Evolutionary conservation across 2,888 invertebrate species (phyloP).

Genomic region (Morpho deidamia): DNA sequence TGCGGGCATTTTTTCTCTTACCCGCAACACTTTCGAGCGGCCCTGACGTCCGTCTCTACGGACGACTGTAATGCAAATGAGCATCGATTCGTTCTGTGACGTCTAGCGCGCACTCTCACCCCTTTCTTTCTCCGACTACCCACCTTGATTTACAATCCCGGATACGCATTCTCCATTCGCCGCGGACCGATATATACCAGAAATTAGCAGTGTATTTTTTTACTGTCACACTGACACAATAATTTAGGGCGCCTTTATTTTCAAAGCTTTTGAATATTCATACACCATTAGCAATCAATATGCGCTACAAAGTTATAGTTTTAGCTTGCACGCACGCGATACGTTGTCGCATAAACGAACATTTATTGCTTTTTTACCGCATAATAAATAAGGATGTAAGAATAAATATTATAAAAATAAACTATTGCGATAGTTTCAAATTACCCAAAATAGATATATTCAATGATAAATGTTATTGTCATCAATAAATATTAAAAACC

Average conservation of each 20-base stretch:
- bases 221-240: slow-evolving; percentile 73
- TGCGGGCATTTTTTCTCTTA: slow-evolving; percentile 61
- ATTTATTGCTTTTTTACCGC: slow-evolving; percentile 59
- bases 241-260: slow-evolving; percentile 74
- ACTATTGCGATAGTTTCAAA: neutral
- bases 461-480: neutral
- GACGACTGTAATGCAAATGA: slow-evolving; percentile 72
- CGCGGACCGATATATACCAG: slow-evolving; percentile 51
- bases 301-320: slow-evolving; percentile 72
- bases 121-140: slow-evolving; percentile 73
- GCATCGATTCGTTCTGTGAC: slow-evolving; percentile 69
- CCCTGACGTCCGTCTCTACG: slow-evolving; percentile 65
- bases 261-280: slow-evolving; percentile 75
- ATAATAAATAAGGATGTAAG: slow-evolving; percentile 18
- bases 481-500: too few relatives aligned
- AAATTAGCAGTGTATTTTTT: slow-evolving; percentile 62
- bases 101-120: slow-evolving; percentile 72
- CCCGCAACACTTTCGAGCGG: slow-evolving; percentile 70
- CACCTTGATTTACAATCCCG: slow-evolving; percentile 73
- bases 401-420: slow-evolving; percentile 2
- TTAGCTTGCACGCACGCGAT: slow-evolving; percentile 76
- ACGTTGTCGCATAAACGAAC: slow-evolving; percentile 74
- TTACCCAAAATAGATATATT: neutral
- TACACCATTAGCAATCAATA: slow-evolving; percentile 76
- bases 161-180: slow-evolving; percentile 61